phyloP scores from a whole-genome alignment of 2,113 vertebrate genomes.

The Anas platyrhynchos region DNA sequence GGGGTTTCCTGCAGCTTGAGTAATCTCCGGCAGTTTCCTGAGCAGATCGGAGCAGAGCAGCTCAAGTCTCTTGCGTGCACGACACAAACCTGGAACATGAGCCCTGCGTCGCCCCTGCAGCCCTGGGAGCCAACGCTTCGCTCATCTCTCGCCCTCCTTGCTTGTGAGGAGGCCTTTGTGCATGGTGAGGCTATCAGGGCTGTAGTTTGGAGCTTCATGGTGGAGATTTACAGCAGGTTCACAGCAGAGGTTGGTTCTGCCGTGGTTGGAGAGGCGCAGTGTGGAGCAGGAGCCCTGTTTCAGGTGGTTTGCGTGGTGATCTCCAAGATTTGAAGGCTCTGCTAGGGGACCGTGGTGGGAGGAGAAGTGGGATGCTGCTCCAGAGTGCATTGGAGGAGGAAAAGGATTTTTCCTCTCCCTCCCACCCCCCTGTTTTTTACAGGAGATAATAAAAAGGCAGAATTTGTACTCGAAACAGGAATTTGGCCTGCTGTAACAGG shows the following conservation, averaged over 20 bases:
- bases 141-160: neutral
- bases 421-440: neutral
- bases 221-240: neutral
- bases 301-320: neutral
- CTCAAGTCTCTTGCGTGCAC: accelerated
- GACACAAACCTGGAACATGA: accelerated
- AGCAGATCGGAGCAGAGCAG: neutral
- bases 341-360: neutral
- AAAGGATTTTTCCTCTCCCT: neutral
- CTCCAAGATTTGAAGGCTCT: neutral
- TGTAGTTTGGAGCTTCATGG: neutral
- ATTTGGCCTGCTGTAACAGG: slow-evolving; percentile 48
- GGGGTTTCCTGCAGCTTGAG: neutral
- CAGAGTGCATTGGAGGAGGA: neutral
- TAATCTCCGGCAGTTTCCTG: neutral
- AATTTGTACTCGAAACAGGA: slow-evolving; percentile 48
- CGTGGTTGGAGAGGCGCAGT: neutral
- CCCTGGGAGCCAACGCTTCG: neutral
- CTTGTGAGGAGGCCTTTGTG: neutral
- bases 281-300: neutral
- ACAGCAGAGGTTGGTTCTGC: neutral
- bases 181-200: accelerated
- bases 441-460: slow-evolving; percentile 14
- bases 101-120: accelerated
- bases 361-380: neutral